These are phyloP conservation scores for Megalurothrips usitatus DNA, from an alignment of 2,888 invertebrate species.

Conservation along the genomic window DNA sequence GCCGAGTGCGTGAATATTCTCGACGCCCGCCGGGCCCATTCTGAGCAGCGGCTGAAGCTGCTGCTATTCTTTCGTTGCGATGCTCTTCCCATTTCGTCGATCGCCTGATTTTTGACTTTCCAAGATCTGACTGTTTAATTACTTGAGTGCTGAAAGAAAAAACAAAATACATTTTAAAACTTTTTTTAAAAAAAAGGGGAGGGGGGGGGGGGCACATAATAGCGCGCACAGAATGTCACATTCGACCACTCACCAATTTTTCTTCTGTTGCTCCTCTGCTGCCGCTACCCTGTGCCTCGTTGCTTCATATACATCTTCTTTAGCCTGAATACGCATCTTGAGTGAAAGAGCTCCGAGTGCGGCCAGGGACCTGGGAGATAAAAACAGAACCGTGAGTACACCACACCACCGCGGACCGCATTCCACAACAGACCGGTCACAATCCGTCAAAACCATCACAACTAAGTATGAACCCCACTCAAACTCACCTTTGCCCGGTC, in stretches of 20 bases:
- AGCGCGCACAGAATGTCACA: background rate
- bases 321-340: conserved; percentile 89
- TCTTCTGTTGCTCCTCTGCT: conserved; percentile 87
- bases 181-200: conserved; percentile 22
- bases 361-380: conserved; percentile 55
- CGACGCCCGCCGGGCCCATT: conserved; percentile 16
- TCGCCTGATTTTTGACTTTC: background rate
- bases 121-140: conserved; percentile 29
- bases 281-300: conserved; percentile 88
- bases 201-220: background rate
- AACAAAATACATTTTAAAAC: conserved; percentile 12
- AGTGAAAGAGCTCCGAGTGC: conserved; percentile 80
- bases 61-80: conserved; percentile 22
- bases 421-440: background rate
- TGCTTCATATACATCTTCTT: conserved; percentile 91
- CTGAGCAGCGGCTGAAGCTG: background rate
- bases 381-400: conserved; percentile 31
- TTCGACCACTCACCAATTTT: conserved; percentile 67
- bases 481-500: conserved; percentile 50
- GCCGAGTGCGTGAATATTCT: conserved; percentile 22
- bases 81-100: conserved; percentile 15
- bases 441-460: conserved; percentile 18
- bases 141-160: conserved; percentile 30
- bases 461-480: background rate
- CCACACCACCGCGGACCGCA: conserved; percentile 3